Conservation (phyloP, 2,797 vertebrate genomes). For the Cyprinella venusta region DNA sequence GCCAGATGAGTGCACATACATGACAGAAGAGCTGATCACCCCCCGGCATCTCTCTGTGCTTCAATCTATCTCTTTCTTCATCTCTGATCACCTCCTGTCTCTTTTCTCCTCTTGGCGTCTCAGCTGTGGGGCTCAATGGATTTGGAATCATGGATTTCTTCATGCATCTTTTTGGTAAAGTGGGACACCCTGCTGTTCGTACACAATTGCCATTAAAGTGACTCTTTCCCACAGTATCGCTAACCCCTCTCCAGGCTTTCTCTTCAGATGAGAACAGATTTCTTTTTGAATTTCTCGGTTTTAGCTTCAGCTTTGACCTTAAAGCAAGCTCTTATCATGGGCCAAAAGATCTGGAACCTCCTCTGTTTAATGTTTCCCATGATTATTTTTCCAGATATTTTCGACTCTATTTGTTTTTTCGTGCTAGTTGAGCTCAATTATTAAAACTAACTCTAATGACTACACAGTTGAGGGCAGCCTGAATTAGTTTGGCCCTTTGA, state of each 20-base stretch:
- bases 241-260: conserved; percentile 5
- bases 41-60: conserved; percentile 38
- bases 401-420: conserved; percentile 36
- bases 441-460: conserved; percentile 60
- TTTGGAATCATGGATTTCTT: conserved; percentile 48
- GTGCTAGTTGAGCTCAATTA: conserved; percentile 55
- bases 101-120: conserved; percentile 13
- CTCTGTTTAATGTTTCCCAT: conserved; percentile 15
- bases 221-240: conserved; percentile 41
- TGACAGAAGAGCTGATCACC: conserved; percentile 61
- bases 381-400: conserved; percentile 37
- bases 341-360: conserved; percentile 10
- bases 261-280: conserved; percentile 27
- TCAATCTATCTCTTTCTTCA: conserved; percentile 1
- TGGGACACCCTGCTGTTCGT: conserved; percentile 19
- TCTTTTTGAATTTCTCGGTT: conserved; percentile 42
- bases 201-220: conserved; percentile 53
- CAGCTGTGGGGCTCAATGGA: conserved; percentile 35
- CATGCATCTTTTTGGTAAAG: conserved; percentile 32
- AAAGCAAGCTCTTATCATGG: conserved; percentile 45
- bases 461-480: conserved; percentile 56
- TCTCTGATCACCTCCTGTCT: conserved; percentile 29
- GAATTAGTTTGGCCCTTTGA: conserved; percentile 66
- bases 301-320: conserved; percentile 26
- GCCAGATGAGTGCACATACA: conserved; percentile 72